Evolutionary conservation across 2,888 invertebrate genomes (phyloP), one percentile per base, ranked within the genome.

Genomic region (Eupithecia exiguata): DNA sequence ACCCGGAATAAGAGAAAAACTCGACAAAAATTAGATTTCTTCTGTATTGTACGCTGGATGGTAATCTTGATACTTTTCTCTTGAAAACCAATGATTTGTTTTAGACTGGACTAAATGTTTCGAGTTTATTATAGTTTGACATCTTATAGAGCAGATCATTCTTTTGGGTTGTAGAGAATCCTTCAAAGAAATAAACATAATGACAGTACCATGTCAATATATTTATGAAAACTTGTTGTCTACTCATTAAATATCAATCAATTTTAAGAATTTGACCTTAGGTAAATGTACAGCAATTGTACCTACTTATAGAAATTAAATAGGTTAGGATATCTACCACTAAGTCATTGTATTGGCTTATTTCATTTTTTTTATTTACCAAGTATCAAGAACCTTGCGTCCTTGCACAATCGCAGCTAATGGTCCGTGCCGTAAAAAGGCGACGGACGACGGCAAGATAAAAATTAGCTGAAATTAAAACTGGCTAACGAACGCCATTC

Each of bases 391-490:
- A 84, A 43, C 21, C 3, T 5, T 78, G 5, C 49, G 77, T 25
- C 74, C 68, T 21, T 10, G 66, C 82, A 81, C 71, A 83, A 72
- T 76, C 78, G 77, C 78, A 88, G 89, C 92, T 94, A 93, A 93
- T 93, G 93, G 93, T 84, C 87, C 88, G 89, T 89, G 88, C 90
- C 83, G 88, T 89, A 94, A 94, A 94, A 94, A 93, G 89, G 88
- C 87, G 86, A 84, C 88, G 89, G 84, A 88, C 88, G 83, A 86
- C 84, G 84, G 82, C 86, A 86, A 93, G 94, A 94, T 94, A 93
- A 94, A 93, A 95, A 94, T 94, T 95, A 95, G 94, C 92, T 92
- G 91, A 94, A 94, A 95, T 95, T 94, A 94, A 94, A 94, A 94
- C 89, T 90, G 88, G 88, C 93, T 94, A 94, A 94, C 93, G 94